Percentiles rank a stretch among this genome's conserved stretches.
Conservation (phyloP, 2,888 invertebrate genomes). For the Cordilura impudica region DNA sequence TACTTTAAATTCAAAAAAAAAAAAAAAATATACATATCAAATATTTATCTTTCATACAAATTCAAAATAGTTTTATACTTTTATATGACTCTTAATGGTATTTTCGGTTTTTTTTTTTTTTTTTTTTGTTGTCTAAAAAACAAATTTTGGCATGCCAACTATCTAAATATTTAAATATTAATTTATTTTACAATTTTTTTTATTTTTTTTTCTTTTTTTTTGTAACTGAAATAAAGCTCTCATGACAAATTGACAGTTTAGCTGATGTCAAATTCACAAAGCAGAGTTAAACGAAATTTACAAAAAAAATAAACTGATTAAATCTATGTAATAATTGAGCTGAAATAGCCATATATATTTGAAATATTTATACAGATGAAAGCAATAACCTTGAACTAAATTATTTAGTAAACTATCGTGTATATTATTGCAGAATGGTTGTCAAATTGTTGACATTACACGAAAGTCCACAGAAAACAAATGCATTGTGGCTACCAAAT, state of each 20-base stretch:
- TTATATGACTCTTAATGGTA: neutral
- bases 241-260: slow-evolving; percentile 56
- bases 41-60: neutral
- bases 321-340: slow-evolving; percentile 40
- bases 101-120: no score
- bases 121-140: no score
- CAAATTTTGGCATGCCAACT: neutral
- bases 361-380: slow-evolving; percentile 32
- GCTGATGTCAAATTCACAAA: slow-evolving; percentile 39
- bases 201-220: neutral
- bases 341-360: slow-evolving; percentile 41
- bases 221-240: slow-evolving; percentile 41
- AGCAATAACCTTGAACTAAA: slow-evolving; percentile 44
- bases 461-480: no score
- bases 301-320: slow-evolving; percentile 25
- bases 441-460: no score
- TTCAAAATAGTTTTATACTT: neutral
- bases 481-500: no score
- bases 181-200: neutral
- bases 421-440: no score
- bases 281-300: neutral
- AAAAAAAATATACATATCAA: no score
- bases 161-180: neutral
- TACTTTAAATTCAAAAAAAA: no score
- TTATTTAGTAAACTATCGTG: no score